Evolutionary conservation across 2,888 invertebrate species (phyloP), one percentile per base, ranked within the genome.

Genomic region (Macrostomum cliftonense): DNA sequence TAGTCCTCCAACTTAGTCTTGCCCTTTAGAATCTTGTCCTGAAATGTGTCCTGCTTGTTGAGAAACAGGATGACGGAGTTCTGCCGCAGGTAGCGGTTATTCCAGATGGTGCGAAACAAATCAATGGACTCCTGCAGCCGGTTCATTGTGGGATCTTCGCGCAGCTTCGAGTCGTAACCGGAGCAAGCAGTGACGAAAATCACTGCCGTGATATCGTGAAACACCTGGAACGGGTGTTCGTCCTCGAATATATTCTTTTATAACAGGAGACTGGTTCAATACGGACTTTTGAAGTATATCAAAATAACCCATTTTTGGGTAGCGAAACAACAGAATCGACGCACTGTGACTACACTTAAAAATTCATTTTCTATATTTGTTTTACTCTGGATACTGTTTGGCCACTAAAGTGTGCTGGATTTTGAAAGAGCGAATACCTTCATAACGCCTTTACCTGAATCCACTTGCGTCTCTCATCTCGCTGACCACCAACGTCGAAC

Each of bases 141-240:
- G 77, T 97, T 91, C 77, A 93, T 91, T 68, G 88, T 91, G 71
- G 89, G 86, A 74, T 97, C 97, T 77, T 99, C 97, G 28, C 47
- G 48, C 19, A 48, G 48, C 9, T 12, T 37, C 45, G 48, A 48
- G 20, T 49, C 20, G 78, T 93, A 97, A 63, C 91, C 91, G 75
- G 91, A 91, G 76, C 91, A 95, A 56, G 95, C 95, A 63, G 97
- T 95, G 71, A 97, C 95, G 77, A 95, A 99, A 70, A 97, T 99
- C 74, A 99, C 97, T 73, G 97, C 97, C 57, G 97, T 99, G 65
- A 99, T 97, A 76, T 99, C 97, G 76, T 99, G 97, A 78, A 97
- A 97, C 76, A 97, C 28, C 28, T 28, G 9, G 9, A 28, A 28
- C 9, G 4, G 4, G 28, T 7, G 9, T 9, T 9, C 28, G 28